Base-by-base conservation (phyloP, 2,888 invertebrate species). In the Oligia latruncula region DNA sequence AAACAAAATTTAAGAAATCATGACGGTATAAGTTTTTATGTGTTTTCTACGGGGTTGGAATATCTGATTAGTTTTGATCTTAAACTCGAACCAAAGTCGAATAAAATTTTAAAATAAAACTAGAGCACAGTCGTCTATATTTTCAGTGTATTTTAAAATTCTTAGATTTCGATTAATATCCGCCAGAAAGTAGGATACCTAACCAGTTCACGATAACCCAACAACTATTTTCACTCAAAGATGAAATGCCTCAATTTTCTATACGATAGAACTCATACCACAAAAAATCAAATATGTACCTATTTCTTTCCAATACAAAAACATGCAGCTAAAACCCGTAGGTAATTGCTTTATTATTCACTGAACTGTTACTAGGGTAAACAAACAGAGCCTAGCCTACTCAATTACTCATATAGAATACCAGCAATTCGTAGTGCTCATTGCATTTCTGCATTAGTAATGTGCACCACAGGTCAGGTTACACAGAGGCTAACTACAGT, bases 371-470 rank as follows among this genome's bases (percentile, higher is more conserved):
- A 81, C 70, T 70, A 20, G 40, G 62, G 43, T 77, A 73, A 77
- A 66, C 55, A 76, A 23, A 82, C 64, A 65, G 23, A 15, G 29
- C 67, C 68, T 35, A 55, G 64, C 65, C 68, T 73, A 43, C 65
- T 81, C 52, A 55, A 85, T 71, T 81, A 83, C 66, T 80, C 85
- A 83, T 83, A 71, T 68, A 82, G 70, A 86, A 82, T 71, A 77
- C 66, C n/a, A 40, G 49, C 49, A 68, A 66, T 70, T 65, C 60
- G 49, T 70, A 58, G 13, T 35, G 60, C 62, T 74, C 77, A 70
- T 70, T 62, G 60, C 86, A 73, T 70, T 13, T 3, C 23, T 81
- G 80, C 84, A 75, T 83, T 84, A 80, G 71, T 72, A 71, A 83
- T 79, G 29, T 52, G 58, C 49, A 60, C 71, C 52, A 40, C 40